Evolutionary conservation across 1,140 invertebrate genomes (phyloP).

Genomic region (Eriocheir sinensis): DNA sequence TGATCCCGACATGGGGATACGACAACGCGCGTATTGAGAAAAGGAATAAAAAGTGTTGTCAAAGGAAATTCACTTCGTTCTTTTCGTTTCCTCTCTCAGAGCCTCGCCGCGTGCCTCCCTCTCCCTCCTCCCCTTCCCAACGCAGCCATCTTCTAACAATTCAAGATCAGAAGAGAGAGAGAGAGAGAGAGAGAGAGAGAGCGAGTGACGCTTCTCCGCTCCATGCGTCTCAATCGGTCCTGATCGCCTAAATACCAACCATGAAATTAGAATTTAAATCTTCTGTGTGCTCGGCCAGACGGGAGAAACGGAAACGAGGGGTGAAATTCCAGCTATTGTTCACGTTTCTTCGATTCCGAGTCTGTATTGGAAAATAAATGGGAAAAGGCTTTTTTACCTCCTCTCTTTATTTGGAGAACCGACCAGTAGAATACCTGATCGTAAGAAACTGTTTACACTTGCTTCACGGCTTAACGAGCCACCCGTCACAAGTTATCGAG

Average conservation of each 20-base stretch:
- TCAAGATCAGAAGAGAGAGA: constrained; percentile 8
- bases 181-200: background rate
- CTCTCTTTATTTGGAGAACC: background rate
- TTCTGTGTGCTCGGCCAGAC: background rate
- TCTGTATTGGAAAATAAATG: background rate
- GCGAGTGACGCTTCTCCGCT: background rate
- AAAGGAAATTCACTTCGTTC: too few relatives aligned
- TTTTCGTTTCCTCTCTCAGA: too few relatives aligned
- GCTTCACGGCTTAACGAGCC: background rate
- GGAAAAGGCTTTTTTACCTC: background rate
- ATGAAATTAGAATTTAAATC: constrained; percentile 50
- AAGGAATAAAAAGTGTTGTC: background rate
- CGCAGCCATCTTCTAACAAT: background rate
- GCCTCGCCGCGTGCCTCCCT: background rate
- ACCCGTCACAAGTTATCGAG: background rate
- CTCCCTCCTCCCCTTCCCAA: background rate
- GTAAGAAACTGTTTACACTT: background rate
- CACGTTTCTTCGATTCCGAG: background rate
- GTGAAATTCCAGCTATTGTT: background rate
- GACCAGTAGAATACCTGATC: background rate
- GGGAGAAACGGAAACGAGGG: background rate
- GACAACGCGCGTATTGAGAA: background rate
- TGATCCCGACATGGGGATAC: background rate
- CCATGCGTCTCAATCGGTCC: constrained; percentile 18
- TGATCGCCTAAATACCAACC: constrained; percentile 50